Percentiles rank a stretch among this genome's conserved stretches.
These are phyloP conservation scores for Chaetorhynchus papuensis DNA, from an alignment of 2,113 vertebrate species.

Conservation along the genomic window DNA sequence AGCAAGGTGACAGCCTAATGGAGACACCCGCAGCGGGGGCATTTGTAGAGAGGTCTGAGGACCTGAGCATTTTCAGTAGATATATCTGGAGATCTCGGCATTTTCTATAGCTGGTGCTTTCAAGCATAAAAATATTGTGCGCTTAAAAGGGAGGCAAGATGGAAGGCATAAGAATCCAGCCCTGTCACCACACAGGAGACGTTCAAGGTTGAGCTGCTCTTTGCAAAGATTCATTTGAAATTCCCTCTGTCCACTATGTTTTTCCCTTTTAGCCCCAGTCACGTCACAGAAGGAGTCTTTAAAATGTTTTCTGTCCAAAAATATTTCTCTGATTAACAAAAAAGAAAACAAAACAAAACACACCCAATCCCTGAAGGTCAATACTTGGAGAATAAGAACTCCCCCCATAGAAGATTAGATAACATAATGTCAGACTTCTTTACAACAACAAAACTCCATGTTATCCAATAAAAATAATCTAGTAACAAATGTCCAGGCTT, in stretches of 20 bases:
- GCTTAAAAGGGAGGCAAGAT: neutral
- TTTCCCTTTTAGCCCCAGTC: neutral
- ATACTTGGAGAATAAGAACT: neutral
- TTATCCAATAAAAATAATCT: neutral
- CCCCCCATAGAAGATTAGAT: neutral
- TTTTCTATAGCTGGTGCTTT: neutral
- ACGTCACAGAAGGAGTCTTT: neutral
- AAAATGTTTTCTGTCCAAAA: neutral
- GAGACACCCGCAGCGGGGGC: rapidly evolving
- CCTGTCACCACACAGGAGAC: neutral
- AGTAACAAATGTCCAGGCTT: neutral
- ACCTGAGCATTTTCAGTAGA: neutral
- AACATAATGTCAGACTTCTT: neutral
- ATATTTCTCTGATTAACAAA: neutral
- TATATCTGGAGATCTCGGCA: neutral
- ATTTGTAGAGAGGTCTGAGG: neutral
- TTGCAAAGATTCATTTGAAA: neutral
- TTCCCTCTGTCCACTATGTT: neutral
- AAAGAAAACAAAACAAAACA: neutral
- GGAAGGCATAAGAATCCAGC: neutral
- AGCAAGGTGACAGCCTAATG: neutral
- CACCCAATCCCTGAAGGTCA: neutral
- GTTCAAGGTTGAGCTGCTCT: neutral
- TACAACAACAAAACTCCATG: neutral
- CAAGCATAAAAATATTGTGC: neutral